Evolutionary conservation across 2,888 invertebrate genomes (phyloP), one percentile per base, ranked within the genome.

Genomic region (Coleophora deauratella): DNA sequence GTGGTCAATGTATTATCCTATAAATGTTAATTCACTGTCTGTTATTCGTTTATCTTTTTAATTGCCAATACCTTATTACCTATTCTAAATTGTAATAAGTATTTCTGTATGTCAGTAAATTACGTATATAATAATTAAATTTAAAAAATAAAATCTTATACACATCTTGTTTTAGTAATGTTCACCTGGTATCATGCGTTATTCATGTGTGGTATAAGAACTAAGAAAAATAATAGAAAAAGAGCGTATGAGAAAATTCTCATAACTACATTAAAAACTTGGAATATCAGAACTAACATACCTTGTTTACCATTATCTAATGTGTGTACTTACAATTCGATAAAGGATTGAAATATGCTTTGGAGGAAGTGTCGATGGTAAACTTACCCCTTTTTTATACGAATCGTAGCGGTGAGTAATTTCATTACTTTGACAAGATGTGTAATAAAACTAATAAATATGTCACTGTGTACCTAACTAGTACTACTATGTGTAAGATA

Each of bases 401-500:
- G n/a, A n/a, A n/a, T n/a, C n/a, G n/a, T n/a, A n/a, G n/a, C n/a
- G 31, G 42, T 4, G 36, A 41, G 36, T 40, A 28, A 46, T n/a
- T n/a, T n/a, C n/a, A n/a, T 40, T 47, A 39, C 40, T 45, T 38
- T 41, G 39, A 42, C 40, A 46, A 54, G 33, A 43, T 47, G 46
- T 47, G 51, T 52, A n/a, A n/a, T n/a, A n/a, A n/a, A 43, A 44
- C 40, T 47, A 51, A 55, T 56, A 21, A 21, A 3, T 21, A 21
- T 55, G 55, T 68, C 68, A 69, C 69, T 58, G 52, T 61, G 68
- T 71, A 69, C 69, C 67, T 68, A 59, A 66, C 47, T 54, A 54
- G 52, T 46, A 21, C 21, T 21, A 21, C 21, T 21, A 21, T 6
- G 6, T 21, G 21, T 21, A 21, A 21, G 21, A 21, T 21, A 21